Conservation (phyloP, 64 coral and sea anemone species). For the Hydrozoanthus tunicans region DNA sequence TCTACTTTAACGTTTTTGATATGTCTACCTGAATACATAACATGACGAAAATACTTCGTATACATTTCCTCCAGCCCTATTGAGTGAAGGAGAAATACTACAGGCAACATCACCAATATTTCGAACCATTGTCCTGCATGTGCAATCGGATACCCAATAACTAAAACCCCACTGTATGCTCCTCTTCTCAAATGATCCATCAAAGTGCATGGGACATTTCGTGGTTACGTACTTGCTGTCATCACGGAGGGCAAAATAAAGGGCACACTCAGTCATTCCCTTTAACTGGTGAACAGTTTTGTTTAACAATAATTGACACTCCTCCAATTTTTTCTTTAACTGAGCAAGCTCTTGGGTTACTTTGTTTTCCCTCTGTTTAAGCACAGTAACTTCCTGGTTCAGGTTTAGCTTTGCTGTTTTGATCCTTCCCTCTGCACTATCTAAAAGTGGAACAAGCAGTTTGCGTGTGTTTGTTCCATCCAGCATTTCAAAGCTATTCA, state of each 20-base stretch:
- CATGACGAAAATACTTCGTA: not conserved
- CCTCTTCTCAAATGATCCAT: not conserved
- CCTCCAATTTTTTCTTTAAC: not conserved
- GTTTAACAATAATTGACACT: not conserved
- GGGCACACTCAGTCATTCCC: conserved; percentile 22
- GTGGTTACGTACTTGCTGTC: not conserved
- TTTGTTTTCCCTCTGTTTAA: not conserved
- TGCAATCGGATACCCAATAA: not conserved
- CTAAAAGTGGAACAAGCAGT: conserved; percentile 15
- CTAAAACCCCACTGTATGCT: not conserved
- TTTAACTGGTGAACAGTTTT: not conserved
- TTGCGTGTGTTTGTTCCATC: conserved; percentile 47
- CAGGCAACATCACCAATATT: not conserved
- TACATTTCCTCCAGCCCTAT: not conserved
- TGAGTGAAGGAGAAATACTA: not conserved
- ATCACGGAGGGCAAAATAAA: conserved; percentile 14
- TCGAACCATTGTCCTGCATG: not conserved
- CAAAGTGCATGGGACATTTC: not conserved
- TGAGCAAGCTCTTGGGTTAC: not conserved
- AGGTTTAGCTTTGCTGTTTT: not conserved
- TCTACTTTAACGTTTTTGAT: no score
- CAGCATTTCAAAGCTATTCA: conserved; percentile 20
- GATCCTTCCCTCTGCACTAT: not conserved
- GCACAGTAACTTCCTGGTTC: not conserved
- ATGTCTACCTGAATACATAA: no score